These are phyloP conservation scores for Chironex yamaguchii DNA, from an alignment of 30 jellyfish, hydroid and myxozoan genomes.

Conservation along the genomic window DNA sequence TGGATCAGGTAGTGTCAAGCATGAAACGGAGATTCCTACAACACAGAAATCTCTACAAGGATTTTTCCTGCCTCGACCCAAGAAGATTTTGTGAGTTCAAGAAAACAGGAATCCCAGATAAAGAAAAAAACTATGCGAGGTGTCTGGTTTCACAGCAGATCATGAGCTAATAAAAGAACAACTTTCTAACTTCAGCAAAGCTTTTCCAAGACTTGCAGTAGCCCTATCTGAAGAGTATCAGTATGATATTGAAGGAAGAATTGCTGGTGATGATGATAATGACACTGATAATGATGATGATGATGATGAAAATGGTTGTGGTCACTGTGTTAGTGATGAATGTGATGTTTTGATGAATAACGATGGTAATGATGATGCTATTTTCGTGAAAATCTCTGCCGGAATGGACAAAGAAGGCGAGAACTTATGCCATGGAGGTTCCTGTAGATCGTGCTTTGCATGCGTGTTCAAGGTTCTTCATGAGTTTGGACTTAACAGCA, in stretches of 20 bases:
- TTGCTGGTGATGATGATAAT: neutral
- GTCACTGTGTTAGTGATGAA: too few species aligned
- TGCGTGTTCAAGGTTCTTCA: conserved; percentile 43
- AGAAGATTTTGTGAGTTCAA: conserved; percentile 1
- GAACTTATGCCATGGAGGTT: too few species aligned
- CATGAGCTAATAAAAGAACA: conserved; percentile 24
- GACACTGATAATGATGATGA: too few species aligned
- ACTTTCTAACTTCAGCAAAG: conserved; percentile 25
- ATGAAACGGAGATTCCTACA: conserved; percentile 18
- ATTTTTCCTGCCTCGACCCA: conserved; percentile 29
- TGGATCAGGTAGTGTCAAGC: conserved; percentile 7
- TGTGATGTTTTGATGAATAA: too few species aligned
- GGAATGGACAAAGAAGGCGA: too few species aligned
- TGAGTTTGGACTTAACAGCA: conserved; percentile 10
- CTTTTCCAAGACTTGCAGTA: conserved; percentile 41
- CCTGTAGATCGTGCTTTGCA: conserved; percentile 19
- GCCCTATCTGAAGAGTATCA: conserved; percentile 25
- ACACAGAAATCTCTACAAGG: conserved; percentile 2
- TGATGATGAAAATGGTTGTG: too few species aligned
- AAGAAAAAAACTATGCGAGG: conserved; percentile 6
- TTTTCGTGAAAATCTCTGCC: too few species aligned
- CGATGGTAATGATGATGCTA: too few species aligned
- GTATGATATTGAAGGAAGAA: neutral
- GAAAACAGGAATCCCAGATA: conserved; percentile 12
- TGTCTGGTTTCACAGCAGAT: conserved; percentile 18